Base-by-base conservation (phyloP, 2,797 vertebrate species). In the Falco berigora region DNA sequence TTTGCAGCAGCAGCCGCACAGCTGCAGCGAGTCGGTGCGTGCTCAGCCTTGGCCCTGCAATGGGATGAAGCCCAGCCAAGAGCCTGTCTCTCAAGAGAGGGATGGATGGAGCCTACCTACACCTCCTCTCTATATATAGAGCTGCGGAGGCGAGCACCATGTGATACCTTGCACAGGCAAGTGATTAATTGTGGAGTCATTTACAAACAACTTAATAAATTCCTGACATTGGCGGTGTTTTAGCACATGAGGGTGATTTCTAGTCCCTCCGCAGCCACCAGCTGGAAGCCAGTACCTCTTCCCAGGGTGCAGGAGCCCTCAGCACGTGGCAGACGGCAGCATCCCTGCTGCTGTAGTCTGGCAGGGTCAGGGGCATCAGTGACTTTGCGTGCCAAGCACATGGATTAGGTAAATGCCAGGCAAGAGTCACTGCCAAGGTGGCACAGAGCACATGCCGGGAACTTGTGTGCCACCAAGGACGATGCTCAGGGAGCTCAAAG, bases 171-270 rank as follows among this genome's bases (percentile, higher is more conserved):
- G 32, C 80, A 75, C 66, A 5, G 24, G 52, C 74, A 14, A 77
- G 88, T 93, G 91, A 96, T 94, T 93, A 94, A 96, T 74, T 64
- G 91, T 42, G 7, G 69, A 87, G 91, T 62, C 95, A 90, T 90
- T 93, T 84, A 64, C 93, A 87, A 93, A 89, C 86, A 81, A 44
- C 77, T 89, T 76, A 86, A 89, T 86, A 75, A 86, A 61, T 58
- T 5, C 53, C 78, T 13, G 8, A 42, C 77, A 42, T 2, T 9
- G 23, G 3, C 2, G 49, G 56, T 8, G 38, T 30, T 16, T 61
- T 8, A 28, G 87, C 66, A n/a, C 6, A 23, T 23, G 83, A 64
- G 30, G 20, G 12, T 20, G 47, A 34, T 44, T 85, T 56, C 61
- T n/a, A 46, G 76, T 38, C 71, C 53, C 46, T 66, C n/a, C 5